Percentiles rank a stretch among this genome's conserved stretches.
These are phyloP conservation scores for Yasuhikotakia modesta DNA, from an alignment of 2,797 vertebrate species.

Conservation along the genomic window DNA sequence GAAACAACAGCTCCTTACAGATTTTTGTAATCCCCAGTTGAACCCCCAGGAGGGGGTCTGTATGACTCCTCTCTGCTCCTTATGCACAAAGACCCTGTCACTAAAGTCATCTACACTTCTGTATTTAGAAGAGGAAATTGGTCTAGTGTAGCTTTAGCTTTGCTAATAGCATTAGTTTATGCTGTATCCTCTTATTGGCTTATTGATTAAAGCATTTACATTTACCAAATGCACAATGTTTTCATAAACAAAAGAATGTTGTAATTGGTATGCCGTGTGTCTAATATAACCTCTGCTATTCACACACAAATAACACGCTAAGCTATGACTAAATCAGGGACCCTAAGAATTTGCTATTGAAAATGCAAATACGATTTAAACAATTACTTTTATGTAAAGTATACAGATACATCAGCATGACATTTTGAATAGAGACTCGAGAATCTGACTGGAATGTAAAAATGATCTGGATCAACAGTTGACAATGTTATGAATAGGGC, in stretches of 20 bases:
- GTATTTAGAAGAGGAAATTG: background rate
- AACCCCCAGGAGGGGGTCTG: constrained; percentile 63
- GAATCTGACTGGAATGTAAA: too few relatives aligned
- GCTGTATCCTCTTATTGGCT: constrained; percentile 25
- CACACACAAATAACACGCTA: background rate
- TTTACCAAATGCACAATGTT: constrained; percentile 6
- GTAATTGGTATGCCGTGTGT: constrained; percentile 22
- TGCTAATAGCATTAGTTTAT: constrained; percentile 18
- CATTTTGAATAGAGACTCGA: too few relatives aligned
- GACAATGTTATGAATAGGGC: too few relatives aligned
- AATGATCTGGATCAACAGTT: too few relatives aligned
- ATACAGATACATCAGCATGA: too few relatives aligned
- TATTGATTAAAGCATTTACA: constrained; percentile 16
- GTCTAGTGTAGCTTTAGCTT: constrained; percentile 25
- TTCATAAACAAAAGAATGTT: background rate
- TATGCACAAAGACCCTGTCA: constrained; percentile 1
- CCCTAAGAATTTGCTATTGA: too few relatives aligned
- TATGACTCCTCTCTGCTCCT: constrained; percentile 51
- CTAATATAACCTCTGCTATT: background rate
- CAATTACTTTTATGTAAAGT: too few relatives aligned
- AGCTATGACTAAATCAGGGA: background rate
- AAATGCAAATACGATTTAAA: too few relatives aligned
- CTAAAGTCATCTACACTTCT: constrained; percentile 12
- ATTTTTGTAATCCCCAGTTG: constrained; percentile 70
- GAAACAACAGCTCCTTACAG: constrained; percentile 71